Evolutionary conservation across 2,888 invertebrate genomes (phyloP), one percentile per base, ranked within the genome.

Genomic region (Eustalomyia histrio): DNA sequence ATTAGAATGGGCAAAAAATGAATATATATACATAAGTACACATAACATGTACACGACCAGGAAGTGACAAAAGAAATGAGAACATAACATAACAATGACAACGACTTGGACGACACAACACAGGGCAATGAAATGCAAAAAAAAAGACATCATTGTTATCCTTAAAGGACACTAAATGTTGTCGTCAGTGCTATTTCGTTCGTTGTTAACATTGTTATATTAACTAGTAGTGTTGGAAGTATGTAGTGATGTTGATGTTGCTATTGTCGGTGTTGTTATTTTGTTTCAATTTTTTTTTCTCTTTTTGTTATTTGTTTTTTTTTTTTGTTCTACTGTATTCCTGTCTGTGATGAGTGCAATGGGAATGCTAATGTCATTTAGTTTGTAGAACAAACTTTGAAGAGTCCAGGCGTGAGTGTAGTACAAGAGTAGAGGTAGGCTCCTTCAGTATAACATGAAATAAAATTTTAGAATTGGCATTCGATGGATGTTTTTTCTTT

Each of bases 351-450:
- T 58, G 52, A 72, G 57, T 80, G 80, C 76, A 76, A 17, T 73
- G 76, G 76, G 73, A 73, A 69, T 73, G 72, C 68, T 76, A 68
- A 58, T 58, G 76, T 68, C 72, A 72, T 67, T 71, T 63, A 21
- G 53, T 72, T 80, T 43, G 14, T 29, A 64, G 10, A 10, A 64
- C 18, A 33, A 33, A 24, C n/a, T 53, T 60, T 21, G 29, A 71
- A 58, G 43, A 43, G 18, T 10, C 43, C 29, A 24, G 68, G 16
- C 35, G 17, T 64, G 67, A 24, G 7, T 6, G 29, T 29, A 29
- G 29, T 29, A 7, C 6, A 29, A 7, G 29, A 29, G 29, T 29
- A 7, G 29, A 29, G 29, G 29, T 29, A 7, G 5, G 29, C 7
- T 6, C 2, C 55, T 57, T 68, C 33, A 57, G 50, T 60, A 16